A percentile compares a stretch with the other conserved stretches of the same genome.
Evolutionary conservation across 1,140 invertebrate species (phyloP).

Genomic region (Heliconius hewitsoni): DNA sequence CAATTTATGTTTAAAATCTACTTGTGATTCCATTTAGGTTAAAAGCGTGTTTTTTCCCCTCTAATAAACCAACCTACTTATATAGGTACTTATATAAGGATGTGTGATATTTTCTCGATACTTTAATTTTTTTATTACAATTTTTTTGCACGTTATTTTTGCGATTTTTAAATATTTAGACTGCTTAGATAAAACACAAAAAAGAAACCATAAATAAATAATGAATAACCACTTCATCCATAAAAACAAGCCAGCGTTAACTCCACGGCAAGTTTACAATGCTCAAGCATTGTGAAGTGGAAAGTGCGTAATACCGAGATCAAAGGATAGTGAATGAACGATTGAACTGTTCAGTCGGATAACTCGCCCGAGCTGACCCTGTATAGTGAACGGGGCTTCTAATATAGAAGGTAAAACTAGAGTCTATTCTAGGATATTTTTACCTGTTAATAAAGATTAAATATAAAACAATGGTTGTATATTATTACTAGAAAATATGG

Average conservation of each 20-base stretch:
- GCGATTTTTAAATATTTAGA: too few relatives aligned
- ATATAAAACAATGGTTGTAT: neutral
- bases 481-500: neutral
- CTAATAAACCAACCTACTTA: too few relatives aligned
- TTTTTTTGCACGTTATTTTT: too few relatives aligned
- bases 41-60: too few relatives aligned
- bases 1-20: too few relatives aligned
- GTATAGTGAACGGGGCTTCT: constrained; percentile 18
- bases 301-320: constrained; percentile 58
- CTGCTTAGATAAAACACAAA: neutral
- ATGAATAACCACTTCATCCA: neutral
- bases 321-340: constrained; percentile 66
- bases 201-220: neutral
- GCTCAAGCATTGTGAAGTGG: constrained; percentile 51
- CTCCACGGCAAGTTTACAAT: constrained; percentile 37
- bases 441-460: neutral
- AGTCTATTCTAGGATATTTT: neutral
- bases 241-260: constrained; percentile 29
- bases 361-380: constrained; percentile 62
- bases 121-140: too few relatives aligned
- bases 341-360: constrained; percentile 51
- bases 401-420: neutral
- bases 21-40: too few relatives aligned
- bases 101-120: too few relatives aligned
- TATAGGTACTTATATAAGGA: too few relatives aligned